Conservation (phyloP, 2,888 invertebrate genomes). For the Phasia obesa region DNA sequence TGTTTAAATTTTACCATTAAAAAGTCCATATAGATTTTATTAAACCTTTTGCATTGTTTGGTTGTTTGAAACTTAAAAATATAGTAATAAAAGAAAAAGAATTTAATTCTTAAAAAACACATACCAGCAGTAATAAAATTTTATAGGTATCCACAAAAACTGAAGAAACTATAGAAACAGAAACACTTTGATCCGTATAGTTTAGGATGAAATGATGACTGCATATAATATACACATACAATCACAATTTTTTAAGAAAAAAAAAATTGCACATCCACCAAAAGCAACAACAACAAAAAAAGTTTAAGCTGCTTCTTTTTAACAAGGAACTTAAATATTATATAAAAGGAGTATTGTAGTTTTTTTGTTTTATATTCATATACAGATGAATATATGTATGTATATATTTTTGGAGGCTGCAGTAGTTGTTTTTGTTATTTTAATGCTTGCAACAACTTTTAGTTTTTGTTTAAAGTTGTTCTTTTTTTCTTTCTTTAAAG, state of each 20-base stretch:
- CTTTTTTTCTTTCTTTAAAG: background rate
- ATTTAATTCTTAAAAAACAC: constrained; percentile 40
- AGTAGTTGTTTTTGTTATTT: background rate
- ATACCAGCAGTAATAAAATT: constrained; percentile 62
- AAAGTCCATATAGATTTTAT: no score
- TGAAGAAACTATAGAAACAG: constrained; percentile 6
- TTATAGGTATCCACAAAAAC: constrained; percentile 45
- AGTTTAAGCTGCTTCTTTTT: constrained; percentile 17
- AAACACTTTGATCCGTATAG: background rate
- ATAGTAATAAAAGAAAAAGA: background rate
- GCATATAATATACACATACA: background rate
- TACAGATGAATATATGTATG: no score
- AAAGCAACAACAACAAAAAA: no score
- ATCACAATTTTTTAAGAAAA: background rate
- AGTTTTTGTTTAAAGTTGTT: constrained; percentile 7
- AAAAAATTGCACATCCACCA: constrained; percentile 22
- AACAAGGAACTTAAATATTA: constrained; percentile 14
- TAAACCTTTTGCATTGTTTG: background rate
- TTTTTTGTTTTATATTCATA: constrained; percentile 11
- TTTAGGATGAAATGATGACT: constrained; percentile 27
- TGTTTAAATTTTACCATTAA: no score
- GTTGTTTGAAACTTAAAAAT: background rate
- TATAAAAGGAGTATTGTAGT: background rate
- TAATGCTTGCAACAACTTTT: constrained; percentile 24
- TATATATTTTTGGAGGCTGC: background rate